Conservation (phyloP, 2,888 invertebrate genomes). For the Palloptera scutellata region DNA sequence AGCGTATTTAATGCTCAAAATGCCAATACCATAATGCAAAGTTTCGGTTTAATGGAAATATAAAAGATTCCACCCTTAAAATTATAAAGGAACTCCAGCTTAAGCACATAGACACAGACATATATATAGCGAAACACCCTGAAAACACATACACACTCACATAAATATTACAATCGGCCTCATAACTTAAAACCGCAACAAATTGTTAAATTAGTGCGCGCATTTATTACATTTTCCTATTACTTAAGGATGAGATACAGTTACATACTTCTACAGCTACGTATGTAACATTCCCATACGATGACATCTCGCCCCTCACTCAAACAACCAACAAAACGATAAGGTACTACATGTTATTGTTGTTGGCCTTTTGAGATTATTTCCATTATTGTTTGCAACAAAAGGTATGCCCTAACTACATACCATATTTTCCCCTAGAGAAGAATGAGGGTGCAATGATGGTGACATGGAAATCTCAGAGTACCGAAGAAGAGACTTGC, state of each 20-base stretch:
- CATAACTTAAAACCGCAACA: constrained; percentile 57
- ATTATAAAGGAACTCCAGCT: too few relatives aligned
- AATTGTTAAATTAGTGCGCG: constrained; percentile 56
- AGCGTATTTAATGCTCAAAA: too few relatives aligned
- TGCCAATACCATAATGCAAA: too few relatives aligned
- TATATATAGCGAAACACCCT: background rate
- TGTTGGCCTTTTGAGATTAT: constrained; percentile 28
- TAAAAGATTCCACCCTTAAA: too few relatives aligned
- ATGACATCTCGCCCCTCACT: constrained; percentile 4
- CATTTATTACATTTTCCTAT: constrained; percentile 47
- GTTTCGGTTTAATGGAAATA: too few relatives aligned
- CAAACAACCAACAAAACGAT: constrained; percentile 20
- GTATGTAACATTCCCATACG: background rate
- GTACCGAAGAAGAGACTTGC: background rate
- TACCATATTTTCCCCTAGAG: background rate
- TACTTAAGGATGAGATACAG: constrained; percentile 17
- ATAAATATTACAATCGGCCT: constrained; percentile 48
- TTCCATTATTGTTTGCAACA: constrained; percentile 18
- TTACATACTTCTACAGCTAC: background rate
- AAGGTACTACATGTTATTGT: constrained; percentile 24
- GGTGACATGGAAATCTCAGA: background rate
- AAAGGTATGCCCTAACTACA: too few relatives aligned
- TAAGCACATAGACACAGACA: too few relatives aligned
- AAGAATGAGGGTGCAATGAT: too few relatives aligned
- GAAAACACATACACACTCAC: background rate